Evolutionary conservation across 2,113 vertebrate species (phyloP).

Genomic region (Pedionomus torquatus): DNA sequence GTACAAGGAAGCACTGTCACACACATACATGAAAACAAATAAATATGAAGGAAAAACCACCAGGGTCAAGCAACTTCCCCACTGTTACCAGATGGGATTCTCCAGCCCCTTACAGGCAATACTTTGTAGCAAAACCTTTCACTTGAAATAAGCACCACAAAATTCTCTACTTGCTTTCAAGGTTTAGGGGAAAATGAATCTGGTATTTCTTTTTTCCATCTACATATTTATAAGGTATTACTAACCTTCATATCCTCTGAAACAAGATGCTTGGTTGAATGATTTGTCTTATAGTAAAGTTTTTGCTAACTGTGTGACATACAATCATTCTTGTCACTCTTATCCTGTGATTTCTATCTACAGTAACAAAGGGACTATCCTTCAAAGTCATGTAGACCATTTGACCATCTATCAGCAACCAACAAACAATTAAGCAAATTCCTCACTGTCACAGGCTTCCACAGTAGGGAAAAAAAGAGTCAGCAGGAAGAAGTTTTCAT

Average conservation of each 20-base stretch:
- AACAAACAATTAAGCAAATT: neutral
- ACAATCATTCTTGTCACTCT: neutral
- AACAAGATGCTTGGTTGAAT: neutral
- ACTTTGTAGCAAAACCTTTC: neutral
- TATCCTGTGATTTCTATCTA: neutral
- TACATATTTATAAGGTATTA: neutral
- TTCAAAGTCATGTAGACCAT: neutral
- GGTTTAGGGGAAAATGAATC: neutral
- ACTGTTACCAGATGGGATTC: neutral
- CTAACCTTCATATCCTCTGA: neutral
- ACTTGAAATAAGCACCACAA: neutral
- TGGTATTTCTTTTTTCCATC: neutral
- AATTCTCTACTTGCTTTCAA: neutral
- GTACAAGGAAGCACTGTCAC: neutral
- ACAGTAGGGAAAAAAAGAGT: neutral
- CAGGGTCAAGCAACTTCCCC: neutral
- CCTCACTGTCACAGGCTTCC: neutral
- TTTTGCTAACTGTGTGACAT: neutral
- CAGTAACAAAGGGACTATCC: fast-evolving
- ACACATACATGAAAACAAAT: neutral
- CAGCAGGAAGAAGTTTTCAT: neutral
- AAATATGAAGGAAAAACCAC: neutral
- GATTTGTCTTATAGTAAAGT: neutral
- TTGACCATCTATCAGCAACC: neutral
- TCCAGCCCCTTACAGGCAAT: neutral